phyloP scores from a whole-genome alignment of 2,888 invertebrate genomes.

The Tryphoninae sp. region DNA sequence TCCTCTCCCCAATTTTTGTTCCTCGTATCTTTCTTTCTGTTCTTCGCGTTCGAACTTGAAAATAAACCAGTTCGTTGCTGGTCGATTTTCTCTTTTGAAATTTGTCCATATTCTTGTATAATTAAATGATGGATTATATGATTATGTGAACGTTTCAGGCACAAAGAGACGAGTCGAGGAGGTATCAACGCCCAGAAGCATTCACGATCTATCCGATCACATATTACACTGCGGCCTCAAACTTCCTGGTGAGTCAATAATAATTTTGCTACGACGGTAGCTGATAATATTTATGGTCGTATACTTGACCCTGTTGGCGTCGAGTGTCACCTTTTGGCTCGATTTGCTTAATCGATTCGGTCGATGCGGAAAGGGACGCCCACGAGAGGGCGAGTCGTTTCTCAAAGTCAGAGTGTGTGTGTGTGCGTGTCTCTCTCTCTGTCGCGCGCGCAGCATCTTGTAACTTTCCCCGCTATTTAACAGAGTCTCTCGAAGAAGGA shows the following conservation, averaged over 20 bases:
- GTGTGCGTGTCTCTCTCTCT: not conserved
- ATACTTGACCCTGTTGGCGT: conserved; percentile 9
- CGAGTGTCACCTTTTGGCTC: conserved; percentile 4
- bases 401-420: not conserved
- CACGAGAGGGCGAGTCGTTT: conserved; percentile 17
- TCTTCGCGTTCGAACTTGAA: not conserved
- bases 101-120: not conserved
- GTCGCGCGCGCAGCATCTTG: conserved; percentile 11
- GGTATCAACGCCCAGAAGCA: conserved; percentile 84
- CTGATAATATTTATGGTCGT: not conserved
- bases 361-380: conserved; percentile 41
- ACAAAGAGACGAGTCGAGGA: conserved; percentile 82
- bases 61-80: too few relatives aligned
- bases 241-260: conserved; percentile 85
- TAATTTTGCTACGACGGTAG: not conserved
- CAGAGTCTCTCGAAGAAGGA: conserved; percentile 24
- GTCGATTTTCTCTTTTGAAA: not conserved
- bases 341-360: conserved; percentile 12
- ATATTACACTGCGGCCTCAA: conserved; percentile 87
- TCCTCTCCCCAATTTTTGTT: conserved; percentile 34
- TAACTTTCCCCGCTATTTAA: conserved; percentile 46
- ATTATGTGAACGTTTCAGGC: conserved; percentile 77
- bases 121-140: conserved; percentile 10
- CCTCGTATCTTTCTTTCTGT: conserved; percentile 17
- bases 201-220: conserved; percentile 86